Conservation (phyloP, 2,113 vertebrate genomes). For the Echinops telfairi region DNA sequence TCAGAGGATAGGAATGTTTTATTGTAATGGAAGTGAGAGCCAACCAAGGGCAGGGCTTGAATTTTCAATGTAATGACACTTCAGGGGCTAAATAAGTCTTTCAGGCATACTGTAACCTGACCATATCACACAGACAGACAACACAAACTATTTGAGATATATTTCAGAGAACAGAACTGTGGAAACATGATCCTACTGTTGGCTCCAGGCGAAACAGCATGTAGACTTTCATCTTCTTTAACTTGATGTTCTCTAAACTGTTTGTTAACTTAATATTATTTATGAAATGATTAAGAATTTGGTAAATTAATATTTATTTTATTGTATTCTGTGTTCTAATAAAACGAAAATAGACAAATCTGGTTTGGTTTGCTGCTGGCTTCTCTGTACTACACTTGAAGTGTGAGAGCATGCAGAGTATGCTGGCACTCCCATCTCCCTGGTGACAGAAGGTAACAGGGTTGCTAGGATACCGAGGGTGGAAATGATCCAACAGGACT, state of each 20-base stretch:
- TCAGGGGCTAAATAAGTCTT: constrained; percentile 34
- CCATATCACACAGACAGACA: background rate
- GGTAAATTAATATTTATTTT: constrained; percentile 80
- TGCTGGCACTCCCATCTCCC: background rate
- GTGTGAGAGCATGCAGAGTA: background rate
- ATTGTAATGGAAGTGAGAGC: background rate
- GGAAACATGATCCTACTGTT: constrained; percentile 29
- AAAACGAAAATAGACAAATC: constrained; percentile 65
- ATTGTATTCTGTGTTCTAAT: constrained; percentile 50
- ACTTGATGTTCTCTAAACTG: constrained; percentile 56
- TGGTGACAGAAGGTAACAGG: background rate
- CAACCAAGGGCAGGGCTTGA: background rate
- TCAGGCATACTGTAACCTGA: background rate
- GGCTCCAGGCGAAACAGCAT: constrained; percentile 30
- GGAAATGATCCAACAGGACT: background rate
- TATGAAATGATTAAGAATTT: constrained; percentile 71
- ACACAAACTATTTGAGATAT: background rate
- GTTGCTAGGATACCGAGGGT: background rate
- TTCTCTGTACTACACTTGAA: background rate
- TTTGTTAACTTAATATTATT: constrained; percentile 76
- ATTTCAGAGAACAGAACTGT: background rate
- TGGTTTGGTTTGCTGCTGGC: background rate
- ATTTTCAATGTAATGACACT: constrained; percentile 12
- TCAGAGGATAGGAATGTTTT: background rate
- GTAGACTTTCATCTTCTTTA: constrained; percentile 69